Evolutionary conservation across 2,113 vertebrate genomes (phyloP).

Genomic region (Felis catus): DNA sequence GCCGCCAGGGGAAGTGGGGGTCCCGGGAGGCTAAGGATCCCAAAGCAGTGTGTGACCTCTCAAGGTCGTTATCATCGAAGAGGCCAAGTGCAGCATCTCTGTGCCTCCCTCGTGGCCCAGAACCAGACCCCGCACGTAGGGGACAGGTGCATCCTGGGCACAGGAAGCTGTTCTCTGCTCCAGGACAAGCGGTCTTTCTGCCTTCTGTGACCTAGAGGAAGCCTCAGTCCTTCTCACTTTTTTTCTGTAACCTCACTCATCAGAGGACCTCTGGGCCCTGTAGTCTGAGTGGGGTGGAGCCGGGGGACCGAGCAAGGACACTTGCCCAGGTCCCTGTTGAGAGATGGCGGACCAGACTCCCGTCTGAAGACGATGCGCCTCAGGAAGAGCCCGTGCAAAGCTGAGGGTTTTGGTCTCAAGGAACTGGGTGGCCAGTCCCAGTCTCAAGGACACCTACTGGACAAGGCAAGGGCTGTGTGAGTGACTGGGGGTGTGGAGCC

Average conservation of each 20-base stretch:
- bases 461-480: background rate
- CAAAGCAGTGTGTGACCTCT: background rate
- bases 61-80: background rate
- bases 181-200: background rate
- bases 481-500: background rate
- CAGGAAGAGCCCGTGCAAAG: background rate
- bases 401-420: background rate
- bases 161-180: background rate
- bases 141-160: background rate
- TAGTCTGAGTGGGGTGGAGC: background rate
- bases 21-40: background rate
- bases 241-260: background rate
- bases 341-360: accelerated
- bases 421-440: background rate
- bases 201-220: background rate
- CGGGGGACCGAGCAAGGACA: background rate
- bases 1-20: background rate
- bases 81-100: background rate
- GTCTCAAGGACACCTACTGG: background rate
- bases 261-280: background rate
- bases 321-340: background rate
- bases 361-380: background rate
- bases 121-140: background rate
- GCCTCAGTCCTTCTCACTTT: background rate
- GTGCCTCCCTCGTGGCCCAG: background rate